Evolutionary conservation across 2,888 invertebrate species (phyloP), one percentile per base, ranked within the genome.

Genomic region (Caenorhabditis angaria): DNA sequence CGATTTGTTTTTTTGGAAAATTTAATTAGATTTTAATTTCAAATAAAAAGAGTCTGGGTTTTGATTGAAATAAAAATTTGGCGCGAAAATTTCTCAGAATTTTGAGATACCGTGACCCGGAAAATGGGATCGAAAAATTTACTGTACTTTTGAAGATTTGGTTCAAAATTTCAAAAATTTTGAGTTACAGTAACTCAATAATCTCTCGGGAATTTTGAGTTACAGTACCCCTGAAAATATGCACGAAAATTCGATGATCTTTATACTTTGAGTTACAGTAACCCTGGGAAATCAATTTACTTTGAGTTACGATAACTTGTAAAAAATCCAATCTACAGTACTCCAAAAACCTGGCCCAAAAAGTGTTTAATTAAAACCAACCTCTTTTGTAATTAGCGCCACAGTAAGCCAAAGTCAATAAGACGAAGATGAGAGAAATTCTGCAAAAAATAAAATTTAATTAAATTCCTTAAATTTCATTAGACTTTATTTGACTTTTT

Each of bases 1-100:
- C 14, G 6, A 10, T 35, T 35, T 35, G 35, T 10, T 35, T 35
- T 35, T 35, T 35, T 35, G 35, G 32, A 5, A 14, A 41, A 41
- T 41, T 51, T 51, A 51, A 51, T 24, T 51, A 48, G n/a, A 48
- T 8, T 48, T 14, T 48, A 5, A 48, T 18, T 48, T 48, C 35
- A 10, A 14, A 10, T 10, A 35, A 35, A 35, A 35, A 10, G 35
- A 35, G 35, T 48, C n/a, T 48, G n/a, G 8, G 8, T 14, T 48
- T 48, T 5, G 10, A 48, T 48, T 18, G 14, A 48, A n/a, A 12
- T 48, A 12, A 5, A 14, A 14, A 18, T n/a, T 14, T 48, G 5
- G 4, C 10, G 10, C n/a, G 5, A 48, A 18, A 18, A 12, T 48
- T 14, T 14, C 5, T 48, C n/a, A 48, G 5, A 12, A 48, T 14